Base-by-base conservation (phyloP, 1,140 invertebrate genomes). In the Micrasema longulum region DNA sequence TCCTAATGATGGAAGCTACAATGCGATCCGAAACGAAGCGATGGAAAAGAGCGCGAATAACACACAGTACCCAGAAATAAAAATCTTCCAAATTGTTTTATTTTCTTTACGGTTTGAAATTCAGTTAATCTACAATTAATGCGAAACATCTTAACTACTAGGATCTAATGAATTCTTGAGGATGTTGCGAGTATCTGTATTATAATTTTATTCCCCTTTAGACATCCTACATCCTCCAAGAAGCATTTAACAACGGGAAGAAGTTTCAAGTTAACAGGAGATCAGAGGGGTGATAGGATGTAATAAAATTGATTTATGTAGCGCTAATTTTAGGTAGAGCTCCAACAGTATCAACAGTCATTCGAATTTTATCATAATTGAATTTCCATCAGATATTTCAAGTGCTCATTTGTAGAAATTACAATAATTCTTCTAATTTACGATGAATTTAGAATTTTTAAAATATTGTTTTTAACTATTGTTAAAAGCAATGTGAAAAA, bases 151-250 rank as follows among this genome's bases (percentile, higher is more conserved):
- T n/a, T n/a, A n/a, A n/a, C n/a, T 36, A 55, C 52, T 14, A 12
- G 26, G 26, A 5, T 6, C 14, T 26, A 36, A 55, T 31, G 26
- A 31, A 26, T 16, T n/a, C 23, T 5, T 3, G 0, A n/a, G 52
- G 52, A 55, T 36, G 31, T 14, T 12, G 14, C 23, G 26, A 31
- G 26, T 31, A 31, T 31, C 26, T 7, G 26, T 31, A 31, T 31
- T 4, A 31, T 36, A 55, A 55, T 55, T 55, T 26, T 35, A 55
- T 55, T 55, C 52, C 14, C 52, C 26, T 26, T 23, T n/a, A 55
- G 52, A 31, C 52, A 1, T 35, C 23, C 12, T 55, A 16, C 52
- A n/a, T n/a, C n/a, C n/a, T 45, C n/a, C 43, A 55, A 55, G 50
- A 31, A 1, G 52, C 26, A 16, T 53, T 53, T 12, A 53, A 18